Percentiles rank a stretch among this genome's conserved stretches.
Evolutionary conservation across 2,888 invertebrate genomes (phyloP).

Genomic region (Clivina fossor): DNA sequence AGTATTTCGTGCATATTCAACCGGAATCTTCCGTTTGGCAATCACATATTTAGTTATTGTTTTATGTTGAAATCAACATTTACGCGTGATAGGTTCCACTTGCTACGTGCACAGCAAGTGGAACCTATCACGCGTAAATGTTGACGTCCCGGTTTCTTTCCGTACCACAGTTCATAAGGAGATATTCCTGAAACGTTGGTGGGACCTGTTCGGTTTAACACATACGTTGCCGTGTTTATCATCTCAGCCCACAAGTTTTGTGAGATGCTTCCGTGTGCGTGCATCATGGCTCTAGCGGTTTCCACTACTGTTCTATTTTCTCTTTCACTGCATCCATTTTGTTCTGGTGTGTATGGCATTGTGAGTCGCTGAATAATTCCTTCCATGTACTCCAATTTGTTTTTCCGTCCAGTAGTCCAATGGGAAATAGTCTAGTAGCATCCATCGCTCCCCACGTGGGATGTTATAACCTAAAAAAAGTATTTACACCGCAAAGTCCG

Average conservation of each 20-base stretch:
- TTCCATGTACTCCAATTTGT: too few species aligned
- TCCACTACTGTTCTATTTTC: conserved; percentile 12
- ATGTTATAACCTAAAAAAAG: too few species aligned
- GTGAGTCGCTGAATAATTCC: too few species aligned
- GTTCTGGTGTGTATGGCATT: neutral
- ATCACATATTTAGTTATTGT: too few species aligned
- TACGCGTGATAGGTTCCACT: too few species aligned
- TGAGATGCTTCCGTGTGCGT: conserved; percentile 29
- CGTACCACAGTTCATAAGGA: conserved; percentile 41
- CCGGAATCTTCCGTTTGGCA: too few species aligned
- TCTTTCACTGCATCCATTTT: neutral
- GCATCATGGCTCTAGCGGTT: conserved; percentile 19
- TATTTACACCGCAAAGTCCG: too few species aligned
- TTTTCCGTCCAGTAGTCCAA: too few species aligned
- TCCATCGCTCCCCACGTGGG: too few species aligned
- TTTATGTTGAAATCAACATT: too few species aligned
- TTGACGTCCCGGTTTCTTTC: conserved; percentile 35
- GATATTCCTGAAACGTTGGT: conserved; percentile 37
- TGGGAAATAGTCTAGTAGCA: too few species aligned
- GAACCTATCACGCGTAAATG: conserved; percentile 40
- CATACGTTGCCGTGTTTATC: conserved; percentile 34
- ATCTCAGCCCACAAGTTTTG: conserved; percentile 38
- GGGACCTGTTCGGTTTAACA: conserved; percentile 39
- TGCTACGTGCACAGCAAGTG: conserved; percentile 20
- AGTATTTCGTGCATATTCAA: too few species aligned